Evolutionary conservation across 2,888 invertebrate species (phyloP).

Genomic region (Pterostichus niger): DNA sequence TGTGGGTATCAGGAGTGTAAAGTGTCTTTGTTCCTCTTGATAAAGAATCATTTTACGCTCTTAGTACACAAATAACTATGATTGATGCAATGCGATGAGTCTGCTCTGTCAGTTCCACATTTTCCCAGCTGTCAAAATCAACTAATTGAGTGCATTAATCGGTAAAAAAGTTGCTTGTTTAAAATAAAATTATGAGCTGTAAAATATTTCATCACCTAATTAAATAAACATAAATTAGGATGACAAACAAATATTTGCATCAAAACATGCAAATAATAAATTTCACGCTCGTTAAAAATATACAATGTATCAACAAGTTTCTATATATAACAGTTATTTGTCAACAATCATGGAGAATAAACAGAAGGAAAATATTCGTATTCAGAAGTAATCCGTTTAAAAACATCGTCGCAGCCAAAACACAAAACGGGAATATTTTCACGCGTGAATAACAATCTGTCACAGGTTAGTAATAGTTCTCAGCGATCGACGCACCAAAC

Average conservation of each 20-base stretch:
- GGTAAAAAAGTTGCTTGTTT: too few species aligned
- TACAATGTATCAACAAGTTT: background rate
- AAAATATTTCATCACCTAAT: background rate
- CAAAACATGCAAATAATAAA: conserved; percentile 13
- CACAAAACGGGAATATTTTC: background rate
- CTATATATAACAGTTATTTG: conserved; percentile 13
- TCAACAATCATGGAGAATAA: background rate
- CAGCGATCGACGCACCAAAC: background rate
- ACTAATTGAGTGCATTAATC: too few species aligned
- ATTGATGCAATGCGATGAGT: too few species aligned
- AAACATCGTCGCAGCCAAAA: conserved; percentile 5
- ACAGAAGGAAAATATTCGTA: background rate
- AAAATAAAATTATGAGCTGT: background rate
- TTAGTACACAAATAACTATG: too few species aligned
- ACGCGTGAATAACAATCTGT: background rate
- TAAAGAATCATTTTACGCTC: too few species aligned
- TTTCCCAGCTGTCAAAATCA: too few species aligned
- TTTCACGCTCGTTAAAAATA: conserved; percentile 16
- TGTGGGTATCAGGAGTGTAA: too few species aligned
- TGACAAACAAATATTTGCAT: conserved; percentile 12
- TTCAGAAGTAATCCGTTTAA: conserved; percentile 9
- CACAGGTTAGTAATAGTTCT: background rate
- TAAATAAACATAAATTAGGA: conserved; percentile 19
- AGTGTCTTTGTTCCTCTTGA: too few species aligned
- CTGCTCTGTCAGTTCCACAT: too few species aligned